Evolutionary conservation across 1,140 invertebrate species (phyloP), one percentile per base, ranked within the genome.

Genomic region (Pygmarrhopalites habei): DNA sequence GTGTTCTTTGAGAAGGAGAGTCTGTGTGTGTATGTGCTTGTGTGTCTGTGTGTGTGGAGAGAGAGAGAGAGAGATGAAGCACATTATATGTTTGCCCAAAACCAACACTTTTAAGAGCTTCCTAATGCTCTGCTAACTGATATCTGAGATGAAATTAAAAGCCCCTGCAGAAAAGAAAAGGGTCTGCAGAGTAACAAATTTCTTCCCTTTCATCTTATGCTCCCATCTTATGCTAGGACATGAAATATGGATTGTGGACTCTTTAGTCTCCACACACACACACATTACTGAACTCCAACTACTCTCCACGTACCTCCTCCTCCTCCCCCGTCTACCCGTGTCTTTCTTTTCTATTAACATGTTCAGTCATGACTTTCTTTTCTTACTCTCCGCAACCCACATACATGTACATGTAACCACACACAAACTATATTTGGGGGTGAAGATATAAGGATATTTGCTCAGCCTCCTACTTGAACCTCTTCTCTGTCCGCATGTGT

Each of bases 21-120:
- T 7, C 12, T 29, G 29, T 21, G 29, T 43, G 23, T 28, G 30
- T 35, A 58, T 25, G 17, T 32, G n/a, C 39, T 14, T 14, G 19
- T 30, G 28, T 55, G 53, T 15, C 14, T 10, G 32, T n/a, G 23
- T n/a, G 35, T 12, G 55, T 12, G 4, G 21, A 28, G 26, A 52
- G 3, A 10, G 35, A 29, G 49, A 26, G 32, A 35, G 23, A 23
- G 2, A 32, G 47, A 53, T 19, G 19, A 1, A 19, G 28, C 26
- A 51, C 35, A 62, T 62, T 60, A 64, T 65, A 58, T 70, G 68
- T 70, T 70, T 70, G 63, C 68, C 56, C 68, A 61, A 64, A 65
- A 70, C 68, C 65, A 70, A 67, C 68, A 67, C 52, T 65, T 66
- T 67, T 70, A 70, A 70, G 65, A 65, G 68, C 61, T 60, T 56